phyloP scores from a whole-genome alignment of 2,113 vertebrate species.

The Cercopithecus mona region DNA sequence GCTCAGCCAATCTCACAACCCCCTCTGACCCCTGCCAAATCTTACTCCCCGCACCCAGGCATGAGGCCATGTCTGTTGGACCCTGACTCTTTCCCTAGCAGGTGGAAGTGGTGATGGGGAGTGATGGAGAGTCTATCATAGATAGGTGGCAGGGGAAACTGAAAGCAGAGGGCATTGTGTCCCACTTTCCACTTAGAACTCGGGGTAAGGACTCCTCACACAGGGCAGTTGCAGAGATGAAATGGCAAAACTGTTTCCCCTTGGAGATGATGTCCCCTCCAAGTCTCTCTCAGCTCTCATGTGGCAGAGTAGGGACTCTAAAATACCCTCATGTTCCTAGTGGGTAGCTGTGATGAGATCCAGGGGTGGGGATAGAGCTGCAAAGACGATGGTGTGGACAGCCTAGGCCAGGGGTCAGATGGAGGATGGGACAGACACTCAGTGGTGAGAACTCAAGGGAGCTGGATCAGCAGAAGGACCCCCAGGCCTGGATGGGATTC shows the following conservation, averaged over 20 bases:
- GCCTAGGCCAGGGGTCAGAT: not conserved
- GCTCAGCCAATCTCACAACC: not conserved
- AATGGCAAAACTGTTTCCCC: not conserved
- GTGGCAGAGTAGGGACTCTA: not conserved
- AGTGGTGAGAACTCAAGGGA: not conserved
- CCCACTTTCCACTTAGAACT: not conserved
- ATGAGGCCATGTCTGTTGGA: not conserved
- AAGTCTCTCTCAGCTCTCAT: not conserved
- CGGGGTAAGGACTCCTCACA: not conserved
- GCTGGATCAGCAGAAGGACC: not conserved
- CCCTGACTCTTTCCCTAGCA: not conserved
- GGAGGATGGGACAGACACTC: not conserved
- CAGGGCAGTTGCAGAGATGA: not conserved
- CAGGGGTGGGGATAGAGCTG: not conserved
- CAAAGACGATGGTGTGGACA: not conserved
- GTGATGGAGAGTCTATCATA: not conserved
- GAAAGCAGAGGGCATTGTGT: slow-evolving; percentile 1
- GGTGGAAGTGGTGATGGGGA: not conserved
- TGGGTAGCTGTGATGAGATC: not conserved
- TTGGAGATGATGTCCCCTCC: not conserved
- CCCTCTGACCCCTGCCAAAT: not conserved
- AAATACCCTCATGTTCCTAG: not conserved
- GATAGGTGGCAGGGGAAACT: not conserved
- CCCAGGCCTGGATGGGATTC: not conserved
- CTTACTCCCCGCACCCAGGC: not conserved